Evolutionary conservation across 2,888 invertebrate genomes (phyloP).

Genomic region (Pollenia labialis): DNA sequence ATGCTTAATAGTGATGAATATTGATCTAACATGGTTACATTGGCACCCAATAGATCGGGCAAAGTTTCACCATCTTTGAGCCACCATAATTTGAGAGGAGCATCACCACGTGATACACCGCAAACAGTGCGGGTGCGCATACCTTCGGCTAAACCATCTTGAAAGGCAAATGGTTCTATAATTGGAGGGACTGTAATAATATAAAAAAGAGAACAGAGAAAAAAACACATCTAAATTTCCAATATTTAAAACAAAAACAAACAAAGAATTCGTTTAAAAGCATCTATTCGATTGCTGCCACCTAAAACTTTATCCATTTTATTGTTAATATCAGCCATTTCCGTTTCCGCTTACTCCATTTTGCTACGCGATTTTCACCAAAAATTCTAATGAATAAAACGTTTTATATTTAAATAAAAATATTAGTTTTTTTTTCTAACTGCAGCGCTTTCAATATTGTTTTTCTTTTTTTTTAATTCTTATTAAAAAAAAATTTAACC

Average conservation of each 20-base stretch:
- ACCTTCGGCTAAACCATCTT: constrained; percentile 92
- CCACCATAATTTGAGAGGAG: constrained; percentile 92
- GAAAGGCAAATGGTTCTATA: constrained; percentile 93
- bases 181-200: constrained; percentile 90
- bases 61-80: constrained; percentile 91
- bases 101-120: constrained; percentile 92
- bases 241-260: constrained; percentile 52
- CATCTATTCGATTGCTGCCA: constrained; percentile 35
- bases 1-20: constrained; percentile 92
- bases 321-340: neutral
- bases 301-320: neutral
- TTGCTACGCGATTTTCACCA: constrained; percentile 17
- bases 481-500: constrained; percentile 12
- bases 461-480: constrained; percentile 3
- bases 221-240: constrained; percentile 62
- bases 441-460: constrained; percentile 72
- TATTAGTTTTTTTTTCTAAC: constrained; percentile 50
- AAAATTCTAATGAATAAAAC: constrained; percentile 49
- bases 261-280: constrained; percentile 45
- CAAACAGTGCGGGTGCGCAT: constrained; percentile 92
- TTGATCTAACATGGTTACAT: constrained; percentile 89
- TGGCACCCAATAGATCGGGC: constrained; percentile 88
- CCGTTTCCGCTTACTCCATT: neutral
- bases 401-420: constrained; percentile 49
- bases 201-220: constrained; percentile 70